Evolutionary conservation across 2,888 invertebrate species (phyloP), one percentile per base, ranked within the genome.

Genomic region (Caradrina kadenii): DNA sequence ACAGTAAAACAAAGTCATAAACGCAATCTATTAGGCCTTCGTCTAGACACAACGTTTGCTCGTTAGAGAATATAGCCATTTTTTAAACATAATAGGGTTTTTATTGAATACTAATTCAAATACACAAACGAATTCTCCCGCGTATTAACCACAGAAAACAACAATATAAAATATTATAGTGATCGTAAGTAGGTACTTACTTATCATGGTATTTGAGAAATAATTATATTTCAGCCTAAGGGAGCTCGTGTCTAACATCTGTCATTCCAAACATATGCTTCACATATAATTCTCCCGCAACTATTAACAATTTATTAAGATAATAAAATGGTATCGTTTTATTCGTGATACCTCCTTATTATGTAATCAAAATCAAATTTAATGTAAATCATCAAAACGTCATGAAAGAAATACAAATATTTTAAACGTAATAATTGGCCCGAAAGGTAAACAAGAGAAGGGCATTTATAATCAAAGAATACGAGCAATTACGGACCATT

Each of bases 291-390:
- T 26, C 26, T 26, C 26, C 26, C 26, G 15, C 22, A 52, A 50
- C 63, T 48, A 75, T 80, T 80, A 81, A 80, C 75, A 71, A 77
- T 80, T 83, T 84, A 86, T 83, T 84, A 86, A 84, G 78, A 73
- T 68, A 87, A 82, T 69, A 84, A 81, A 86, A 87, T 72, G 79
- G 74, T 83, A 87, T 84, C 80, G 81, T 87, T 86, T 83, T 81
- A 76, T 73, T 74, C 61, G 69, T 77, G 80, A 76, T 82, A 45
- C n/a, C 62, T 53, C 48, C 64, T 84, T 84, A 91, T 93, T 91
- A 92, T 90, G 88, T 90, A 93, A 93, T 94, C 93, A 93, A 91
- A 93, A 92, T 89, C 86, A 73, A 90, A 88, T 93, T 91, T 89
- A 81, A 87, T 85, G 89, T 87, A 89, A 92, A 93, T 91, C 89